These are phyloP conservation scores for Paraescarpia echinospica DNA, from an alignment of 1,140 invertebrate species.

Conservation along the genomic window DNA sequence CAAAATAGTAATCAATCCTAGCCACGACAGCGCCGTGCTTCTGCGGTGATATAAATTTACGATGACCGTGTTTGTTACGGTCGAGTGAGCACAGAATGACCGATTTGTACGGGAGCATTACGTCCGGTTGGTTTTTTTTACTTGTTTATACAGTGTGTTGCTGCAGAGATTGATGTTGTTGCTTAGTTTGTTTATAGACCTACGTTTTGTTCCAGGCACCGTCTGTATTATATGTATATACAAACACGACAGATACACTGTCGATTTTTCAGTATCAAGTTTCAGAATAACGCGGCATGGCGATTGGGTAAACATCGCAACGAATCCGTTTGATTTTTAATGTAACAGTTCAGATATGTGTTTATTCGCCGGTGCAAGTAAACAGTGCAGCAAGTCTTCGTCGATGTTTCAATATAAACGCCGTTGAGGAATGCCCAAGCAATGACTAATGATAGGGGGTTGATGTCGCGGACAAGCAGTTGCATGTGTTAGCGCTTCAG, in stretches of 20 bases:
- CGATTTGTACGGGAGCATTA: background rate
- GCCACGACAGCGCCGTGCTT: background rate
- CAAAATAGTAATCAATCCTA: background rate
- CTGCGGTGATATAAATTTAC: background rate
- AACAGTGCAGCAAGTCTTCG: background rate
- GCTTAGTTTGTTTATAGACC: background rate
- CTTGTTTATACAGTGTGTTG: background rate
- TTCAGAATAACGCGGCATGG: background rate
- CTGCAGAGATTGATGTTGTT: background rate
- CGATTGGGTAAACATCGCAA: no score
- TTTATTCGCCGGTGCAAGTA: background rate
- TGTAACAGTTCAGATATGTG: background rate
- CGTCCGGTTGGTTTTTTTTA: background rate
- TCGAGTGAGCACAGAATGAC: background rate
- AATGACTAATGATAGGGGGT: background rate
- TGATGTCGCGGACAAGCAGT: background rate
- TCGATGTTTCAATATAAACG: background rate
- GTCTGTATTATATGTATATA: background rate
- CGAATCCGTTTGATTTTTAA: background rate
- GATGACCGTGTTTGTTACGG: background rate
- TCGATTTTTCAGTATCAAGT: background rate
- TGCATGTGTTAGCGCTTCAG: background rate
- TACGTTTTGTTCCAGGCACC: background rate
- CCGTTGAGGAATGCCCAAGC: background rate
- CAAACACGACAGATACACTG: background rate